Evolutionary conservation across 2,113 vertebrate species (phyloP).

Genomic region (Siniperca chuatsi): DNA sequence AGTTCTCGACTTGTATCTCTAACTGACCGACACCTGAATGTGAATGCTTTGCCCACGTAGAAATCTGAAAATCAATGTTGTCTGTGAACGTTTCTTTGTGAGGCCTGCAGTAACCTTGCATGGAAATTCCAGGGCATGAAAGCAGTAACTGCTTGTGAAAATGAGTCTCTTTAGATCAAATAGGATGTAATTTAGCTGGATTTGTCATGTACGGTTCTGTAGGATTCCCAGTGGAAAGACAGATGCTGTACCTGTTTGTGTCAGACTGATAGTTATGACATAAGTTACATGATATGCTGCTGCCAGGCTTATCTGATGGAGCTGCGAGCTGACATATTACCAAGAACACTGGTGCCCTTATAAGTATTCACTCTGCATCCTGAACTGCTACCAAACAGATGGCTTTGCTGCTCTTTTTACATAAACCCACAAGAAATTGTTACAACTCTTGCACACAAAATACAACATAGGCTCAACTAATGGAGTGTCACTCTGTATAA

Average conservation of each 20-base stretch:
- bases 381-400: constrained; percentile 68
- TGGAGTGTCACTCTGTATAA: constrained; percentile 72
- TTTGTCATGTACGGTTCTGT: constrained; percentile 13
- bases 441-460: constrained; percentile 57
- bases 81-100: neutral
- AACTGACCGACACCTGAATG: constrained; percentile 8
- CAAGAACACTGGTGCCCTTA: constrained; percentile 45
- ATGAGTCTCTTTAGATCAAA: neutral
- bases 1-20: constrained; percentile 2
- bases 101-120: neutral
- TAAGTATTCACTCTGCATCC: constrained; percentile 68
- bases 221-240: neutral
- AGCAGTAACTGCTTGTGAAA: neutral
- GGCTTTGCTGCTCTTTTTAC: constrained; percentile 59
- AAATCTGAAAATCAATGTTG: neutral
- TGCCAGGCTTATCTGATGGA: constrained; percentile 40
- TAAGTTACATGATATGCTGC: constrained; percentile 36
- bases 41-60: constrained; percentile 18
- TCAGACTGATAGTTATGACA: constrained; percentile 55
- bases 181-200: neutral
- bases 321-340: constrained; percentile 48
- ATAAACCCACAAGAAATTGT: constrained; percentile 65
- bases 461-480: constrained; percentile 50
- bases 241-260: constrained; percentile 41
- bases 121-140: neutral